Base-by-base conservation (phyloP, 2,888 invertebrate genomes). In the Coelinius sp. region DNA sequence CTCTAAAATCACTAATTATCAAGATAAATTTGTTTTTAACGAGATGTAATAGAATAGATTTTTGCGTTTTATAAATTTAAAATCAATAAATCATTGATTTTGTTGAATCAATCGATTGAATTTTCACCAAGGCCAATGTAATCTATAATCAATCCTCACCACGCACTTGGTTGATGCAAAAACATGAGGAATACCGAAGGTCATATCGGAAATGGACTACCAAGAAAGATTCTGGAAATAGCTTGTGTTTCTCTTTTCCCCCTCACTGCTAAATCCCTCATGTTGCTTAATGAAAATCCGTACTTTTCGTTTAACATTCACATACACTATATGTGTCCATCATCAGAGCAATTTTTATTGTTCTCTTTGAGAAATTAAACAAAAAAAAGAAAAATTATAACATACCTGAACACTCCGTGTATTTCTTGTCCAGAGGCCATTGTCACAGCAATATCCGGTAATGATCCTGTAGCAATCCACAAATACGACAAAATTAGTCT, bases 361-460 rank as follows among this genome's bases (percentile, higher is more conserved):
- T 35, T 35, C 8, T 6, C 6, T 2, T 35, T 35, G n/a, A 4
- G 4, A 25, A 59, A n/a, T 31, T 4, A 12, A 24, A 10, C 5
- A 56, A 24, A 56, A 56, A 56, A 2, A 35, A 14, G 7, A 53
- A 20, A 35, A 35, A 10, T 7, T 6, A 35, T 35, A 10, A 35
- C 35, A 35, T 70, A 84, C 84, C 84, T 84, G 77, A 84, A 84
- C 52, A 81, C 82, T 53, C 82, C 83, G 75, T 84, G 82, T 69
- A 84, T 83, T 76, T 84, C 84, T 66, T 81, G 78, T 67, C 84
- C 84, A 56, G 84, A 83, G 71, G 82, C 83, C 84, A 84, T 84
- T 71, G 83, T 84, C 74, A 83, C 81, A 70, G 84, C 83, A 70
- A 83, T 83, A 70, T 84, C 81, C 70, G 84, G 83, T 70, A 83